Conservation (phyloP, 2,113 vertebrate genomes). For the Dinomys branickii region DNA sequence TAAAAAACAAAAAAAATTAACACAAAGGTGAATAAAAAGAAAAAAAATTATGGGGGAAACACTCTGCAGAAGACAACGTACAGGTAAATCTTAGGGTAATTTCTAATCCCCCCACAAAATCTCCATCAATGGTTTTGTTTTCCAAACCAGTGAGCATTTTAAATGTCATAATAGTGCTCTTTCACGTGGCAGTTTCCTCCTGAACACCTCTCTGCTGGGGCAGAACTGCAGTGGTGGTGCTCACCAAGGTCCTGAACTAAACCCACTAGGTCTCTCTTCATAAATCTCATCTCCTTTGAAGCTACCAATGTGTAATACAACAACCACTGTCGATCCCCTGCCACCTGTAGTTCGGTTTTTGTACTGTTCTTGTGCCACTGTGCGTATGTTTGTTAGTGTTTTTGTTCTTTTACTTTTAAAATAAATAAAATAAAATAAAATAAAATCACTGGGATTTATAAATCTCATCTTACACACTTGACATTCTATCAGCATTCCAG, state of each 20-base stretch:
- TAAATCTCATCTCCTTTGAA: no score
- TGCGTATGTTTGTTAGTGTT: no score
- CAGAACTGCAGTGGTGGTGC: accelerated
- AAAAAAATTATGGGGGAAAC: neutral
- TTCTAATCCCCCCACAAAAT: neutral
- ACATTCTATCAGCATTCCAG: neutral
- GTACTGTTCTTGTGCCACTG: no score
- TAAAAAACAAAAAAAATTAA: neutral
- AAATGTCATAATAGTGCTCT: accelerated
- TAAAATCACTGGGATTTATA: no score
- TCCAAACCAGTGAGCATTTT: neutral
- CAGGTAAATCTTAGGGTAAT: neutral
- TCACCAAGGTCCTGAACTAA: neutral
- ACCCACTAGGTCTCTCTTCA: no score
- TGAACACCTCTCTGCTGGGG: neutral
- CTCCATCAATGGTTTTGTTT: neutral
- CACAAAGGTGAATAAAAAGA: neutral
- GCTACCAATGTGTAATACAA: no score
- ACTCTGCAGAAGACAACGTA: neutral
- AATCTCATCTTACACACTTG: no score
- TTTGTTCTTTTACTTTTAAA: no score
- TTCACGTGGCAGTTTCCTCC: accelerated
- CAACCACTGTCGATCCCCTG: no score
- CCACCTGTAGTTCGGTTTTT: no score
- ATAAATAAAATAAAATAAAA: no score